These are phyloP conservation scores for Myocastor coypus DNA, from an alignment of 2,113 vertebrate species.

Conservation along the genomic window DNA sequence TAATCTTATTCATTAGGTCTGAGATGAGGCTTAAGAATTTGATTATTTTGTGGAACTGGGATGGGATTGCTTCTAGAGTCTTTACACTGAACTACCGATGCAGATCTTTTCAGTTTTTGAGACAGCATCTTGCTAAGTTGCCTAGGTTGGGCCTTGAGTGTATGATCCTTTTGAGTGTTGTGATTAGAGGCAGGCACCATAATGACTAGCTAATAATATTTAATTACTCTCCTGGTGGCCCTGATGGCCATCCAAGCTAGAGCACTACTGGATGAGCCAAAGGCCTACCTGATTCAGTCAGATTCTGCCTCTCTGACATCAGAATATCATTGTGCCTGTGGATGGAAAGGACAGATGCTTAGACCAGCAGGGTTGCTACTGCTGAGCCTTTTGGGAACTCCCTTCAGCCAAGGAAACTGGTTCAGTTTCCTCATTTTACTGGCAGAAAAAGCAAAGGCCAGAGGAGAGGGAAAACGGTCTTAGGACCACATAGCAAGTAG, in stretches of 20 bases:
- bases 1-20: conserved; percentile 23
- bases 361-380: not conserved
- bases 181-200: not conserved
- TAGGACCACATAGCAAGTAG: not conserved
- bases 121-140: not conserved
- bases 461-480: conserved; percentile 18
- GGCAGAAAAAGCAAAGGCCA: conserved; percentile 24
- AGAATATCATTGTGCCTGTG: not conserved
- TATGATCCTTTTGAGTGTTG: not conserved
- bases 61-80: not conserved
- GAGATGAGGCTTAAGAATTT: conserved; percentile 1
- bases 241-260: not conserved
- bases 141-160: not conserved
- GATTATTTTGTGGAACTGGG: not conserved
- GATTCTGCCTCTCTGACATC: conserved; percentile 4
- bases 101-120: not conserved
- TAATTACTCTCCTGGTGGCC: not conserved
- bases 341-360: not conserved
- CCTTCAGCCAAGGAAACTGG: not conserved
- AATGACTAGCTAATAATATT: not conserved
- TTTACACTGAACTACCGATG: not conserved
- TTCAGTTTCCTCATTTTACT: not conserved
- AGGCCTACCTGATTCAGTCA: not conserved
- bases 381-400: not conserved
- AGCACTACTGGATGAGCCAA: not conserved